phyloP scores from a whole-genome alignment of 2,888 invertebrate genomes.

The Coecobrya sp. region DNA sequence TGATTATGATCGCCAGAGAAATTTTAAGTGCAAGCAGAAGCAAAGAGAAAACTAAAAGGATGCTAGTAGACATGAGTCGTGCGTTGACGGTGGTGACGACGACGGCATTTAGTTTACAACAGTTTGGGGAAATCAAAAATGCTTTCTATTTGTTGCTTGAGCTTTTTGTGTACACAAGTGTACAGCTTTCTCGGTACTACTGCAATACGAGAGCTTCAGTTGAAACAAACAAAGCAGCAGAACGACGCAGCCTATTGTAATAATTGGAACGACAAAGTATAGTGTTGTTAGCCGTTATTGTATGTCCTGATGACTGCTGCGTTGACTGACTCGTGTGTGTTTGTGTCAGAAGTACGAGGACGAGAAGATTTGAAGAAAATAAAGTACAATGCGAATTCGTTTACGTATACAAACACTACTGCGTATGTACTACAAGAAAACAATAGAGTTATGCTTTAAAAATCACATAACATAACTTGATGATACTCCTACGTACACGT shows the following conservation, averaged over 20 bases:
- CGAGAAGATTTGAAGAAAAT: neutral
- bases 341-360: neutral
- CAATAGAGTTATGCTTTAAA: neutral
- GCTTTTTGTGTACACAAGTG: conserved; percentile 10
- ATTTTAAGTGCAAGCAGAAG: neutral
- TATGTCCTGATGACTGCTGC: neutral
- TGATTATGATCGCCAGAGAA: neutral
- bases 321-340: neutral
- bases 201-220: neutral
- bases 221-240: neutral
- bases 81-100: conserved; percentile 18
- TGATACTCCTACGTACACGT: no score
- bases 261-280: neutral
- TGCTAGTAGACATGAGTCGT: neutral
- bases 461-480: neutral
- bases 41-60: neutral
- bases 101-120: conserved; percentile 52
- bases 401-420: conserved; percentile 7
- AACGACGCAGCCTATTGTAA: neutral
- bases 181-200: neutral
- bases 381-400: conserved; percentile 18
- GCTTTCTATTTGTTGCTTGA: neutral
- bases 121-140: conserved; percentile 76
- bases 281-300: neutral
- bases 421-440: neutral